These are phyloP conservation scores for Labeo rohita DNA, from an alignment of 2,113 vertebrate species.

Conservation along the genomic window DNA sequence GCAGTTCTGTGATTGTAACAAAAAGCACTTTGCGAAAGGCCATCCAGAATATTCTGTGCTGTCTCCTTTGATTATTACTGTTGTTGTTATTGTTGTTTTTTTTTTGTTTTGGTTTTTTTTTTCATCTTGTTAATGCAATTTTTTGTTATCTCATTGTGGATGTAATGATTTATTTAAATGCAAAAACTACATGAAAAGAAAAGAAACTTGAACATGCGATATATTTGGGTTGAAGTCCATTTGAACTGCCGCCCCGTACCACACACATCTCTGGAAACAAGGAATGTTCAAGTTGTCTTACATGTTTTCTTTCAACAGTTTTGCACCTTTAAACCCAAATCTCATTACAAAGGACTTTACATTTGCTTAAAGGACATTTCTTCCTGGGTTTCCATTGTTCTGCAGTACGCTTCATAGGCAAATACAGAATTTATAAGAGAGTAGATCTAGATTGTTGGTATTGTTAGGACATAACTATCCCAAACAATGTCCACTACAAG, in stretches of 20 bases:
- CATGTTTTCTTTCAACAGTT: constrained; percentile 21
- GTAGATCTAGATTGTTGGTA: constrained; percentile 42
- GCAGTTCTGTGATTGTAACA: constrained; percentile 78
- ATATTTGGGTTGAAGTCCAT: constrained; percentile 70
- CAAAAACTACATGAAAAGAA: constrained; percentile 68
- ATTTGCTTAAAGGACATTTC: constrained; percentile 38
- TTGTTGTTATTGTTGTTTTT: constrained; percentile 67
- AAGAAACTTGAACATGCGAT: constrained; percentile 77
- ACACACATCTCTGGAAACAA: constrained; percentile 62
- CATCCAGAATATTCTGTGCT: constrained; percentile 75
- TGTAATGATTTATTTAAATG: constrained; percentile 76
- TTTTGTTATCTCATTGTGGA: constrained; percentile 65
- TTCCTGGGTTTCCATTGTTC: constrained; percentile 38
- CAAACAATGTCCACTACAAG: not conserved
- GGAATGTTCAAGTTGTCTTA: not conserved
- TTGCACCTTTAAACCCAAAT: constrained; percentile 3
- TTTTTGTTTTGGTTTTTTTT: no score
- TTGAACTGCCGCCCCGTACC: constrained; percentile 65
- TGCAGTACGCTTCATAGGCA: constrained; percentile 3
- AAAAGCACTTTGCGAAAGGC: constrained; percentile 79
- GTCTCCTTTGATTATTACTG: constrained; percentile 70
- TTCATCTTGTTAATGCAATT: constrained; percentile 62
- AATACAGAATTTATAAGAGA: constrained; percentile 11
- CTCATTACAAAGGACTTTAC: not conserved
- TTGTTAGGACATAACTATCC: constrained; percentile 21